phyloP scores from a whole-genome alignment of 2,113 vertebrate genomes.

The Nestor notabilis region DNA sequence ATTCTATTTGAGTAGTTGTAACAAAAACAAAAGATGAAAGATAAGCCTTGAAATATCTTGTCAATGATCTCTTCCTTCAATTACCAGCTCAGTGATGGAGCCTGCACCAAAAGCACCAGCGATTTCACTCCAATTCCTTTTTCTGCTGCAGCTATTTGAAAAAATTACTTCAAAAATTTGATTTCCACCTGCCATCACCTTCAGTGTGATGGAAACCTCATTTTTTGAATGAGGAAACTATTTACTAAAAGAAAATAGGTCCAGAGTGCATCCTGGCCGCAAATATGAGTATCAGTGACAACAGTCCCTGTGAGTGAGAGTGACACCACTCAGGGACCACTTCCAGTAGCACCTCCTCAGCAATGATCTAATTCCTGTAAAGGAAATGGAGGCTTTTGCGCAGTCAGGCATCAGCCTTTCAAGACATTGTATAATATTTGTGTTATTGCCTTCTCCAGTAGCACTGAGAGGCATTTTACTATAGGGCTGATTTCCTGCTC shows the following conservation, averaged over 20 bases:
- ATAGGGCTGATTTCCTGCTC: neutral
- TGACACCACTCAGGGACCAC: neutral
- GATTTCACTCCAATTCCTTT: conserved; percentile 31
- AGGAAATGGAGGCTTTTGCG: neutral
- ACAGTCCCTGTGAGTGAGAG: neutral
- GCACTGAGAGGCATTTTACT: neutral
- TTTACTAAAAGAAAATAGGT: conserved; percentile 6
- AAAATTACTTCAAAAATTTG: conserved; percentile 41
- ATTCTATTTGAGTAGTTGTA: neutral
- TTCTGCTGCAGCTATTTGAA: conserved; percentile 28
- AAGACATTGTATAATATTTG: neutral
- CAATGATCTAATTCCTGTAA: neutral
- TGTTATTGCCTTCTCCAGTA: neutral
- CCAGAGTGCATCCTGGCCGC: neutral
- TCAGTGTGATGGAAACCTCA: neutral
- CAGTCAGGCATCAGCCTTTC: neutral
- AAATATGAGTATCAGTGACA: neutral
- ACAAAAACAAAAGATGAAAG: conserved; percentile 20
- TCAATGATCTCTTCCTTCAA: neutral
- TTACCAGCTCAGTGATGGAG: neutral
- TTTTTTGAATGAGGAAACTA: neutral
- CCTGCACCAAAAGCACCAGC: neutral
- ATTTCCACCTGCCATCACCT: conserved; percentile 21
- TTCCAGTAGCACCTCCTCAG: neutral
- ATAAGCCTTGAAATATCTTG: neutral